Base-by-base conservation (phyloP, 2,113 vertebrate species). In the Cavia aperea region DNA sequence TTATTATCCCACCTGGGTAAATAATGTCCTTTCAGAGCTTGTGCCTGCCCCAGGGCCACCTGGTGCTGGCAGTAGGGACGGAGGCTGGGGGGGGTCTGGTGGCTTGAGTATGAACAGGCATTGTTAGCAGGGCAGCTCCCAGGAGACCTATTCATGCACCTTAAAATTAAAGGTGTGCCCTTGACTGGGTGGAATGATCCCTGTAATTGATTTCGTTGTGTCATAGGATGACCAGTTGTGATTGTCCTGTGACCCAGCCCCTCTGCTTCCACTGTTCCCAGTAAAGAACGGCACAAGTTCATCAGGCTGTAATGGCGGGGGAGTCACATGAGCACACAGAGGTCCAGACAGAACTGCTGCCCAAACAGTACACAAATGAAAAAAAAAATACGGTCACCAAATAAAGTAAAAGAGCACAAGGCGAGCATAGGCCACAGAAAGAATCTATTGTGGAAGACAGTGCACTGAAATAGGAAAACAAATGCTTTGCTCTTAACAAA, bases 1-100 rank as follows among this genome's bases (percentile, higher is more conserved):
- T 88, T 91, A 86, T 88, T 58, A 60, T 43, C 63, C 24, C 56
- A 92, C 66, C 85, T 92, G 88, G 49, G 21, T 88, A 88, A 88
- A 91, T 54, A 90, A 0, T 86, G 11, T 75, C 66, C 33, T 90
- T 54, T 43, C 49, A 73, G 66, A 56, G 33, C 51, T 36, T 7
- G 12, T 16, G n/a, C 68, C 83, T 81, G 62, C 16, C 16, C 73
- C 18, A 12, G n/a, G 58, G 70, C 78, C 87, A 72, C 85, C 72
- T 92, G 31, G 43, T 49, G 46, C 60, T 66, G 70, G 65, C 14
- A 4, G 1, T 0, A 51, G 39, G 60, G 16, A 15, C 66, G 49
- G 49, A 39, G 43, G 58, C 21, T 70, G 65, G 54, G 39, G 19
- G 49, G 68, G 65, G 46, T 19, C 84, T 93, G 21, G 81, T 33